phyloP scores from a whole-genome alignment of 2,113 vertebrate species.

The Colius striatus region DNA sequence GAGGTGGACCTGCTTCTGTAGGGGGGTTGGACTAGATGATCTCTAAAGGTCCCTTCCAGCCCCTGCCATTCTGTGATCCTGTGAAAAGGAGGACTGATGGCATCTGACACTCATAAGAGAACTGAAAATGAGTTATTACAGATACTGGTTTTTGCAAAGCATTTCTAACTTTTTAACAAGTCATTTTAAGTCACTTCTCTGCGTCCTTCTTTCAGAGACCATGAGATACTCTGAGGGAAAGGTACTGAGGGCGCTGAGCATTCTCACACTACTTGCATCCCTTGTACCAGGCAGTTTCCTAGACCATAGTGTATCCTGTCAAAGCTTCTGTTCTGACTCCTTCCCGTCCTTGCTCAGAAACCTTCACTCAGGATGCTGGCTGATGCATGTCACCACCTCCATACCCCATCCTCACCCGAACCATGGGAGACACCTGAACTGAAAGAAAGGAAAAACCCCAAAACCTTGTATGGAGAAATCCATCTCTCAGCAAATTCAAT shows the following conservation, averaged over 20 bases:
- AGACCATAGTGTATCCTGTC: background rate
- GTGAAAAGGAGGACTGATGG: too few relatives aligned
- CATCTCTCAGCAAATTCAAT: background rate
- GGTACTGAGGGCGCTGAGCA: too few relatives aligned
- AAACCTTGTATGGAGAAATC: background rate
- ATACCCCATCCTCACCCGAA: background rate
- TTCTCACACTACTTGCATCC: background rate
- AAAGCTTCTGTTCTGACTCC: background rate
- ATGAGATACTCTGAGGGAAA: too few relatives aligned
- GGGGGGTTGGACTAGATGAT: too few relatives aligned
- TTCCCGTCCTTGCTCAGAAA: background rate
- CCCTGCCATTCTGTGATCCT: too few relatives aligned
- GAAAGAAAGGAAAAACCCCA: background rate
- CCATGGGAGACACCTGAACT: background rate
- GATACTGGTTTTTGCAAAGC: background rate
- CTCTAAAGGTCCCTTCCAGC: too few relatives aligned
- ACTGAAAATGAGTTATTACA: background rate
- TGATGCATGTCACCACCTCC: background rate
- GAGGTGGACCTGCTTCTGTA: too few relatives aligned
- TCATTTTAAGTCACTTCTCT: background rate
- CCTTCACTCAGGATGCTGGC: accelerated
- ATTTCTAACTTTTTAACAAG: background rate
- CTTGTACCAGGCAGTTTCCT: background rate
- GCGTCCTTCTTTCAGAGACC: background rate
- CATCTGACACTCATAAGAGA: background rate